phyloP scores from a whole-genome alignment of 2,113 vertebrate species.

The Aramus guarauna region DNA sequence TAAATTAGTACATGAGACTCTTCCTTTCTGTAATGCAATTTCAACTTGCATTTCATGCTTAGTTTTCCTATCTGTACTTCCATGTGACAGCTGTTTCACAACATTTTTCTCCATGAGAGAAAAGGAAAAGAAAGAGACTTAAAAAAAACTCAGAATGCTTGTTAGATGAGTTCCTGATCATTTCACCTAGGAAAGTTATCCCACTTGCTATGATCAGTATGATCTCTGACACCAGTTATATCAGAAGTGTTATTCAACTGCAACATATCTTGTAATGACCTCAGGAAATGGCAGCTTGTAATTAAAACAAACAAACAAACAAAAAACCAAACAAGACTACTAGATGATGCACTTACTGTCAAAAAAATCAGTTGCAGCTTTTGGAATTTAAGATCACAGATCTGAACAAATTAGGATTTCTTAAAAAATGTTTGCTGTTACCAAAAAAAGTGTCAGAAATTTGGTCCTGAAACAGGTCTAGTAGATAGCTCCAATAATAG shows the following conservation, averaged over 20 bases:
- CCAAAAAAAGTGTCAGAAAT: not conserved
- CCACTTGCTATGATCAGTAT: not conserved
- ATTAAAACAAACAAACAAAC: not conserved
- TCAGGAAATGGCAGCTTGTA: not conserved
- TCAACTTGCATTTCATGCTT: constrained; percentile 36
- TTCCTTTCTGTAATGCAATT: constrained; percentile 32
- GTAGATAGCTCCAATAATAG: not conserved
- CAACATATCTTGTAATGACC: not conserved
- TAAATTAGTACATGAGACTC: constrained; percentile 42
- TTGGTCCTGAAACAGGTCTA: not conserved
- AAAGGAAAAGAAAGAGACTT: not conserved
- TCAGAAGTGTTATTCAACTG: not conserved
- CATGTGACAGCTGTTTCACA: not conserved
- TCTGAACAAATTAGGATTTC: not conserved
- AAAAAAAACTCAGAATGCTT: not conserved
- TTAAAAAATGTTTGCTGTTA: not conserved
- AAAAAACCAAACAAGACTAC: not conserved
- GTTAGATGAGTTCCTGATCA: not conserved
- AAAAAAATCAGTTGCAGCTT: not conserved
- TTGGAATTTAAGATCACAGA: not conserved
- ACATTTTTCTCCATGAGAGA: not conserved
- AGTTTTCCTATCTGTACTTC: not conserved
- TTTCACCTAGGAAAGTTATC: not conserved
- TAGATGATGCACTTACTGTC: not conserved
- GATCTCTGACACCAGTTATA: not conserved